Percentiles rank a stretch among this genome's conserved stretches.
Conservation (phyloP, 2,797 vertebrate species). For the Uromys caudimaculatus region DNA sequence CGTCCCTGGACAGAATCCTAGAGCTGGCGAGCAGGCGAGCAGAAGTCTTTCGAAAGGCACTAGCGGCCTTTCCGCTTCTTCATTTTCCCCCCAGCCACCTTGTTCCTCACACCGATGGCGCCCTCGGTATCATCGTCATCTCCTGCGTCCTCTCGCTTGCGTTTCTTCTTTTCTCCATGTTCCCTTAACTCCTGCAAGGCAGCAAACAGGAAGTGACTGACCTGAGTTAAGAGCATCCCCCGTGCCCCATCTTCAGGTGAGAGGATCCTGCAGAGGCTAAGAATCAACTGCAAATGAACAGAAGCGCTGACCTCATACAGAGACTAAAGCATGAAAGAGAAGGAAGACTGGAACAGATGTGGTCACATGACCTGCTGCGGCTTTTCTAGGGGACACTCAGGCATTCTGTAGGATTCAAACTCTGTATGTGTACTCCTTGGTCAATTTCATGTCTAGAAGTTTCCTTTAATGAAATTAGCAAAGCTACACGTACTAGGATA, state of each 20-base stretch:
- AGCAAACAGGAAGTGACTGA: background rate
- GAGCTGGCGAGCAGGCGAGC: background rate
- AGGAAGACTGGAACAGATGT: background rate
- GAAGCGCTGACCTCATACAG: background rate
- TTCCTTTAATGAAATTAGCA: constrained; percentile 13
- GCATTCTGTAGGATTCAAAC: background rate
- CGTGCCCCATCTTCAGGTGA: background rate
- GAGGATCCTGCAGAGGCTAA: background rate
- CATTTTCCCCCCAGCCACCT: no score
- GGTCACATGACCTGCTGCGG: background rate
- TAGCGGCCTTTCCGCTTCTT: no score
- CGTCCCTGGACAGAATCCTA: background rate
- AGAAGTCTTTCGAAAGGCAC: background rate
- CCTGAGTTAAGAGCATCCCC: background rate
- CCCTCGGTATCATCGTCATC: no score
- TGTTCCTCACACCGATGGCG: no score
- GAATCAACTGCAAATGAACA: background rate
- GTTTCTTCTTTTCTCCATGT: no score
- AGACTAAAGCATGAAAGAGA: background rate
- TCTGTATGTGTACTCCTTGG: background rate
- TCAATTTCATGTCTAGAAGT: background rate
- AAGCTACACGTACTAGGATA: background rate
- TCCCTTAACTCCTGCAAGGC: constrained; percentile 83
- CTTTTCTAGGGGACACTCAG: background rate
- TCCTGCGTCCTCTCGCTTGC: no score